phyloP scores from a whole-genome alignment of 2,797 vertebrate species.

The Ceryle rudis region DNA sequence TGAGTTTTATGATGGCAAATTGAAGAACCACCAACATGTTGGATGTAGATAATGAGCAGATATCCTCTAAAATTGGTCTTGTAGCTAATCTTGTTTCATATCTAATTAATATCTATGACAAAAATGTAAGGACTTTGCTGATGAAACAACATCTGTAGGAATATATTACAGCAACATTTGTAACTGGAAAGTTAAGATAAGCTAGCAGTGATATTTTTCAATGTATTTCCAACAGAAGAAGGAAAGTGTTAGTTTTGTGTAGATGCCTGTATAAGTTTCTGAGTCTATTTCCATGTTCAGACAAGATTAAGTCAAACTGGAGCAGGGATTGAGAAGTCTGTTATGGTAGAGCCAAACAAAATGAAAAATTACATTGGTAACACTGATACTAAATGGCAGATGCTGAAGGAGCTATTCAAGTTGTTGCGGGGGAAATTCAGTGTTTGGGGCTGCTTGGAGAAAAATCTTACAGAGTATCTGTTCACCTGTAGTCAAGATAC shows the following conservation, averaged over 20 bases:
- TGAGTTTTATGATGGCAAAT: neutral
- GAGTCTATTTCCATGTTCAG: neutral
- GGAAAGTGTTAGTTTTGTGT: neutral
- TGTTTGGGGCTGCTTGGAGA: neutral
- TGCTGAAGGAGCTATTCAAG: neutral
- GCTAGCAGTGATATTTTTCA: neutral
- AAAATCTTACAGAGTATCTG: neutral
- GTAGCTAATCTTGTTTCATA: neutral
- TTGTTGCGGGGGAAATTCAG: neutral
- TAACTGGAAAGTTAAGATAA: neutral
- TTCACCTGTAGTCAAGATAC: neutral
- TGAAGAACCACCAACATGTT: neutral
- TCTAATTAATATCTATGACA: neutral
- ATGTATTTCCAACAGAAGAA: neutral
- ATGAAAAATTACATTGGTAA: neutral
- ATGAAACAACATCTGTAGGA: neutral
- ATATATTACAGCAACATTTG: neutral
- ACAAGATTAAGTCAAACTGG: neutral
- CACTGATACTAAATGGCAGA: neutral
- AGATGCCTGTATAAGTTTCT: neutral
- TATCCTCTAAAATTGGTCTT: neutral
- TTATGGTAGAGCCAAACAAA: neutral
- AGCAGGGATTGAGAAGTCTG: neutral
- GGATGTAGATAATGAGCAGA: neutral
- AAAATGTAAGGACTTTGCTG: neutral